Conservation (phyloP, 2,888 invertebrate species). For the Thelaira solivaga region DNA sequence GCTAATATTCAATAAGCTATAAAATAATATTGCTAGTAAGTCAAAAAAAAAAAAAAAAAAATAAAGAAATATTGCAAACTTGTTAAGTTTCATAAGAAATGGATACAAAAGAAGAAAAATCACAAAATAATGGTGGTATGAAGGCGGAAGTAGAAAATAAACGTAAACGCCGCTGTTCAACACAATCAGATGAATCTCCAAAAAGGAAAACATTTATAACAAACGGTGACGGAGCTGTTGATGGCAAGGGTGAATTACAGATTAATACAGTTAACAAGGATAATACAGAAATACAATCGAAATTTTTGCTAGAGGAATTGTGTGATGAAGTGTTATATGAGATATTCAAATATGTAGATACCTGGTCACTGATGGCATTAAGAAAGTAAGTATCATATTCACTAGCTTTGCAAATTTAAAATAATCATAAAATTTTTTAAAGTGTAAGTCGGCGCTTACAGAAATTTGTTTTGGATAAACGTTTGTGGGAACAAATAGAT, state of each 20-base stretch:
- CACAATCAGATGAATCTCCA: slow-evolving; percentile 58
- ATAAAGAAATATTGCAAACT: too few relatives aligned
- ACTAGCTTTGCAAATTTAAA: too few relatives aligned
- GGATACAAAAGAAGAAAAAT: slow-evolving; percentile 4
- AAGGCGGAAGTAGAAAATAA: slow-evolving; percentile 24
- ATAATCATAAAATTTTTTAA: too few relatives aligned
- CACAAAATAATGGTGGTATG: slow-evolving; percentile 13
- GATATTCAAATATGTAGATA: slow-evolving; percentile 74
- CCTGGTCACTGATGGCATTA: slow-evolving; percentile 71
- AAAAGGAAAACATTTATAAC: slow-evolving; percentile 29
- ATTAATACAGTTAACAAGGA: slow-evolving; percentile 2
- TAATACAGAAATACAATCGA: slow-evolving; percentile 34
- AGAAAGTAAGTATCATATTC: slow-evolving; percentile 69
- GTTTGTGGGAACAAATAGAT: slow-evolving; percentile 74
- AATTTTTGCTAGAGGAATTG: slow-evolving; percentile 68
- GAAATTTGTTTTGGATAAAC: slow-evolving; percentile 71
- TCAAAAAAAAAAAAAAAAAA: too few relatives aligned
- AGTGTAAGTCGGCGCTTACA: slow-evolving; percentile 74
- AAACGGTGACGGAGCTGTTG: slow-evolving; percentile 4
- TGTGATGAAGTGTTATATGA: slow-evolving; percentile 75
- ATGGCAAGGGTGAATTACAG: neutral
- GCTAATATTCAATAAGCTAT: too few relatives aligned
- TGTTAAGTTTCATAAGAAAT: too few relatives aligned
- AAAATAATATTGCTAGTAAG: neutral
- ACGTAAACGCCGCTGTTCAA: slow-evolving; percentile 67